A percentile compares a stretch with the other conserved stretches of the same genome.
These are phyloP conservation scores for Muraenolepis orangiensis DNA, from an alignment of 2,797 vertebrate genomes.

Conservation along the genomic window DNA sequence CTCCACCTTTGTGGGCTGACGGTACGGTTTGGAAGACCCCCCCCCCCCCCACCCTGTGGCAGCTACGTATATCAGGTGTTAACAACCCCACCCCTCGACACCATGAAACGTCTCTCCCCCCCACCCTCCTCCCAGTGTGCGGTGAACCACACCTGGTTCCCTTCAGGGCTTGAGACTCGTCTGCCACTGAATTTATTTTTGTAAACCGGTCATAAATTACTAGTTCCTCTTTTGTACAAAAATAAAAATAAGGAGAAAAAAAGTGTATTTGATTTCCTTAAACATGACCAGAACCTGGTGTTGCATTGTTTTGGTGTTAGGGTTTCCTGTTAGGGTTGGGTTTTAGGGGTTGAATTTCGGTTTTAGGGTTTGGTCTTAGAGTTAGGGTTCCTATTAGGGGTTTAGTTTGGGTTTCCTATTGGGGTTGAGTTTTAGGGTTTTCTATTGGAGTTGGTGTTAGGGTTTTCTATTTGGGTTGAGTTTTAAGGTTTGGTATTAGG, in stretches of 20 bases:
- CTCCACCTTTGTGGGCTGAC: conserved; percentile 26
- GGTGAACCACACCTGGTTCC: conserved; percentile 46
- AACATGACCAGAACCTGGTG: not conserved
- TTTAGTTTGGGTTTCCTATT: too few relatives aligned
- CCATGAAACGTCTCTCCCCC: conserved; percentile 21
- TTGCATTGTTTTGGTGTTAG: not conserved
- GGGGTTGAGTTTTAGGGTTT: too few relatives aligned
- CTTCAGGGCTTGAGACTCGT: conserved; percentile 35
- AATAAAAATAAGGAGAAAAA: conserved; percentile 20
- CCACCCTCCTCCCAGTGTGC: not conserved
- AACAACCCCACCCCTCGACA: conserved; percentile 2
- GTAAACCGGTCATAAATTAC: conserved; percentile 38
- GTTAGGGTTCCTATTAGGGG: too few relatives aligned
- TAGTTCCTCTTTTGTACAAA: conserved; percentile 44
- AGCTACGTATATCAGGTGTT: conserved; percentile 65
- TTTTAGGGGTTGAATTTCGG: too few relatives aligned
- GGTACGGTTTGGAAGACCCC: conserved; percentile 27
- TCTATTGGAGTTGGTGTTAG: too few relatives aligned
- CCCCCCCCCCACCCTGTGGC: conserved; percentile 40
- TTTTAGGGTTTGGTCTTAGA: too few relatives aligned
- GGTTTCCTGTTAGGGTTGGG: too few relatives aligned
- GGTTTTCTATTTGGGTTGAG: too few relatives aligned
- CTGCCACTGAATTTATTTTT: conserved; percentile 59
- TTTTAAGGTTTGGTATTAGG: too few relatives aligned
- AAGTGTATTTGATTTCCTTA: not conserved